A percentile compares a stretch with the other conserved stretches of the same genome.
Conservation (phyloP, 2,797 vertebrate species). For the Salmo trutta region DNA sequence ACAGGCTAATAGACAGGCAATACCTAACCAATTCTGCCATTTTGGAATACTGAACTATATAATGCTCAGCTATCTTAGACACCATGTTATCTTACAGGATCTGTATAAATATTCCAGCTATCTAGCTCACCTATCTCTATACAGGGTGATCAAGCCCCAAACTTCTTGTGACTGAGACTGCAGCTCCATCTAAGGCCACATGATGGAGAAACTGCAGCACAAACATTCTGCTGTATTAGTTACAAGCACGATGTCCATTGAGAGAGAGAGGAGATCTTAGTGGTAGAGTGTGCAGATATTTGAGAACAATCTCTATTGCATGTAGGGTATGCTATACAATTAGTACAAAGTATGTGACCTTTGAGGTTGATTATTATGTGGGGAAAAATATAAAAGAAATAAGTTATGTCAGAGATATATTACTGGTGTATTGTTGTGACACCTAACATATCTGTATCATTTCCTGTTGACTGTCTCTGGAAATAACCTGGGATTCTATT, state of each 20-base stretch:
- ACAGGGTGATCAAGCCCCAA: neutral
- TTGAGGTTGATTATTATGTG: slow-evolving; percentile 23
- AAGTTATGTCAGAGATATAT: neutral
- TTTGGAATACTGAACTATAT: no score
- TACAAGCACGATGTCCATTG: neutral
- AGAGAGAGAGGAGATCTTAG: neutral
- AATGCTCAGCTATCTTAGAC: no score
- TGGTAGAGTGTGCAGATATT: neutral
- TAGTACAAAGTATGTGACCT: neutral
- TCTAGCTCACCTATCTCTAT: no score
- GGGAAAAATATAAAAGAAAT: neutral
- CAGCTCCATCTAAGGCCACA: slow-evolving; percentile 54
- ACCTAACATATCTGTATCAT: neutral
- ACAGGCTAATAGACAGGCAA: no score
- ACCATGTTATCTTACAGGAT: neutral
- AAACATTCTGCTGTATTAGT: neutral
- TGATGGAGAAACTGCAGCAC: slow-evolving; percentile 59
- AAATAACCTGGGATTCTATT: neutral
- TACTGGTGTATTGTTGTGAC: neutral
- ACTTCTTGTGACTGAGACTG: slow-evolving; percentile 11
- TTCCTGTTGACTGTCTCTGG: neutral
- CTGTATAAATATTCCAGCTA: neutral
- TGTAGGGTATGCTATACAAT: neutral
- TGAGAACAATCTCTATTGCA: no score
- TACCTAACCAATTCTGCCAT: no score